Evolutionary conservation across 30 jellyfish, hydroid and myxozoan genomes (phyloP).

Genomic region (Catostylus mosaicus): DNA sequence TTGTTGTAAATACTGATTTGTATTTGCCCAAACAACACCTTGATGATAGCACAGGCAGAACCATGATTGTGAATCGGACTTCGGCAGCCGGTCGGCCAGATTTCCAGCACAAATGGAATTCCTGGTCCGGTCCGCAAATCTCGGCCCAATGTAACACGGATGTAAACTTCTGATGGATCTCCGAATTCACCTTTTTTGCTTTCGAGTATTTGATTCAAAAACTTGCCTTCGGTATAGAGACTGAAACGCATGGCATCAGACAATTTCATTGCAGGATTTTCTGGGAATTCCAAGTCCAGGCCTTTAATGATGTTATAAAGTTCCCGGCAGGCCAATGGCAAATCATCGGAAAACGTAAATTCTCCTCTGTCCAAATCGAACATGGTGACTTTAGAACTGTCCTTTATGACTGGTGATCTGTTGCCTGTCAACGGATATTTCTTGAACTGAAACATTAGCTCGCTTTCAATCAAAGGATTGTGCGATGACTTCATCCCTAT

Average conservation of each 20-base stretch:
- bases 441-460: constrained; percentile 9
- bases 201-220: not conserved
- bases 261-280: not conserved
- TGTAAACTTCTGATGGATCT: constrained; percentile 1
- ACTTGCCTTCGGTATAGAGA: constrained; percentile 23
- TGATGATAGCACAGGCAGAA: constrained; percentile 47
- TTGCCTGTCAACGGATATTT: constrained; percentile 10
- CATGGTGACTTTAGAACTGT: constrained; percentile 21
- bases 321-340: constrained; percentile 13
- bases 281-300: constrained; percentile 18
- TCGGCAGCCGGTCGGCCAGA: constrained; percentile 51
- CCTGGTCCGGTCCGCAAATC: constrained; percentile 61
- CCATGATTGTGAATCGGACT: constrained; percentile 69
- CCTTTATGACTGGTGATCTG: constrained; percentile 7
- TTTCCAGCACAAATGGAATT: constrained; percentile 53
- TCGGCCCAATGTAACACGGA: constrained; percentile 58
- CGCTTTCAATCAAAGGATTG: not conserved
- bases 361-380: constrained; percentile 17
- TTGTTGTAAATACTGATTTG: constrained; percentile 36
- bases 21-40: constrained; percentile 48
- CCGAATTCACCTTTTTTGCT: constrained; percentile 3
- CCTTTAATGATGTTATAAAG: constrained; percentile 4
- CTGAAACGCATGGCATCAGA: constrained; percentile 51
- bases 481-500: not conserved
- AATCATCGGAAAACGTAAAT: not conserved